phyloP scores from a whole-genome alignment of 92 coral and sea anemone species.

The Phymanthus crucifer region DNA sequence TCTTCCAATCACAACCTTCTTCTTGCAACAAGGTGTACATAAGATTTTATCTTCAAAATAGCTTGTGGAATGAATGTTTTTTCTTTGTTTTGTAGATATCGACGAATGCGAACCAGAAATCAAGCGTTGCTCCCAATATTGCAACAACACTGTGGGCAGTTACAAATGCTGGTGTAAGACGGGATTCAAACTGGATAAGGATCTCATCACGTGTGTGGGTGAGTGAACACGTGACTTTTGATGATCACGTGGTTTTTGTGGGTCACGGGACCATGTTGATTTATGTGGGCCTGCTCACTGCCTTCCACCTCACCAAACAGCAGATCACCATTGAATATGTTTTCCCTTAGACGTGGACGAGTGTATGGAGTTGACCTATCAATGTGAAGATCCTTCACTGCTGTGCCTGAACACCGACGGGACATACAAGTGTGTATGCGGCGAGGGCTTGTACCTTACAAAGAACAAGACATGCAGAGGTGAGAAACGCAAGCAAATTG shows the following conservation, averaged over 20 bases:
- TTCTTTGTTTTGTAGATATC: not conserved
- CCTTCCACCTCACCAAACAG: no score
- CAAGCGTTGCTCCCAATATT: not conserved
- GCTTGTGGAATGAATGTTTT: no score
- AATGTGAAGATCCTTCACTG: conserved; percentile 30
- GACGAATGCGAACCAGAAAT: not conserved
- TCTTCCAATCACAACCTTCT: no score
- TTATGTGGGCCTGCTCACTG: no score
- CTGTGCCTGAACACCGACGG: conserved; percentile 24
- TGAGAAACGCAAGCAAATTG: not conserved
- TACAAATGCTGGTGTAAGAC: not conserved
- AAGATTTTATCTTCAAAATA: no score
- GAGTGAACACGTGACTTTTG: not conserved
- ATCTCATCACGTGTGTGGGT: not conserved
- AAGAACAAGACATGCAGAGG: conserved; percentile 35
- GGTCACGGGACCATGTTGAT: no score
- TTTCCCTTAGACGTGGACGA: conserved; percentile 30
- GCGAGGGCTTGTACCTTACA: conserved; percentile 9
- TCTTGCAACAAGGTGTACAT: no score
- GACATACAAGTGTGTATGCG: conserved; percentile 31
- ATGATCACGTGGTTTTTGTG: not conserved
- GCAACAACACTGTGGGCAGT: not conserved
- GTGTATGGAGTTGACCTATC: conserved; percentile 47
- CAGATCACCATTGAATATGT: not conserved
- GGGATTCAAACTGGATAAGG: not conserved